These are phyloP conservation scores for Quadriops clusia DNA, from an alignment of 2,888 invertebrate species.

Conservation along the genomic window DNA sequence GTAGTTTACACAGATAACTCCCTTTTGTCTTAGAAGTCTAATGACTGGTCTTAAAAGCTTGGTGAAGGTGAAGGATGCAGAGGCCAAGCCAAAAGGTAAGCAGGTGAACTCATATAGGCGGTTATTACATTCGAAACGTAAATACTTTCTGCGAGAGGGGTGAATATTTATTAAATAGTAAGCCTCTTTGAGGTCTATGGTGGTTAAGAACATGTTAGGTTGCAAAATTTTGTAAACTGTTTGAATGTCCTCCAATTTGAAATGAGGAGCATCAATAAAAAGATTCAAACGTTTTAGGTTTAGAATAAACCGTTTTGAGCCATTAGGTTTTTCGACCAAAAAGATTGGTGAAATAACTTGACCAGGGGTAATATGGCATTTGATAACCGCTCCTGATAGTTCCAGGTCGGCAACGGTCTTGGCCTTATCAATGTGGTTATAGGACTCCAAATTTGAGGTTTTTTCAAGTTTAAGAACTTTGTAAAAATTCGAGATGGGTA, in stretches of 20 bases:
- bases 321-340: conserved; percentile 8
- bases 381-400: no score
- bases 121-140: conserved; percentile 17
- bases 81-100: conserved; percentile 20
- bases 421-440: no score
- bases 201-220: background rate
- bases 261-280: conserved; percentile 8
- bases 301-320: conserved; percentile 8
- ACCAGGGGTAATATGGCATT: conserved; percentile 1
- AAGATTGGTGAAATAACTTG: conserved; percentile 6
- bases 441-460: no score
- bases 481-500: background rate
- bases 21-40: conserved; percentile 4
- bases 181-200: conserved; percentile 11
- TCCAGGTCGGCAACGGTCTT: no score
- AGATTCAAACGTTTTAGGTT: conserved; percentile 11
- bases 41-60: conserved; percentile 18
- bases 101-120: conserved; percentile 19
- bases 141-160: conserved; percentile 16
- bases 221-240: conserved; percentile 1
- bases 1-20: conserved; percentile 3
- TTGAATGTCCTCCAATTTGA: conserved; percentile 5
- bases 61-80: conserved; percentile 20
- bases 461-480: no score
- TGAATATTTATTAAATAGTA: conserved; percentile 18